Conservation (phyloP, 2,797 vertebrate species). For the Propithecus perrieri region DNA sequence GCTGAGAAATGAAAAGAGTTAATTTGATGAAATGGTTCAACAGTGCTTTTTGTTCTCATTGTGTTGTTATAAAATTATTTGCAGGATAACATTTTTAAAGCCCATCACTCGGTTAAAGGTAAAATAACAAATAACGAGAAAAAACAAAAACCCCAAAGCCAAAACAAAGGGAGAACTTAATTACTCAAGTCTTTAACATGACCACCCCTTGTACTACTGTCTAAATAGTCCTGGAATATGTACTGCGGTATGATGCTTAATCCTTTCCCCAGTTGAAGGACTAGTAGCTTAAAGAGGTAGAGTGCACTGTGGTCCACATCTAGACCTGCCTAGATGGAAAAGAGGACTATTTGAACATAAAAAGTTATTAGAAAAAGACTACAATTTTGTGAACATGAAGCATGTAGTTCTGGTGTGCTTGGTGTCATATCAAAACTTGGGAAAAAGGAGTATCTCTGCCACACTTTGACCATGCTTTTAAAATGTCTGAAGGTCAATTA, state of each 20-base stretch:
- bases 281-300: background rate
- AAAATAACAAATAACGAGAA: background rate
- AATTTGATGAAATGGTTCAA: conserved; percentile 23
- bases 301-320: background rate
- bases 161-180: conserved; percentile 9
- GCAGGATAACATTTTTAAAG: background rate
- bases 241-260: background rate
- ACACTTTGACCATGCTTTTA: background rate
- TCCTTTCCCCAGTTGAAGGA: background rate
- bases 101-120: background rate
- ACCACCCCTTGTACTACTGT: background rate
- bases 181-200: background rate
- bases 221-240: background rate
- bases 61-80: background rate
- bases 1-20: background rate
- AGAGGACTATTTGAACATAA: background rate
- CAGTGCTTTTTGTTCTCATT: background rate
- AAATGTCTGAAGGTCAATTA: conserved; percentile 1
- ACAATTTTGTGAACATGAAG: background rate
- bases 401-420: background rate
- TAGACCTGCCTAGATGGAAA: background rate
- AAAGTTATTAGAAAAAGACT: background rate
- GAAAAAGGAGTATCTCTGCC: background rate
- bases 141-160: background rate
- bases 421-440: background rate